Evolutionary conservation across 2,113 vertebrate species (phyloP).

Genomic region (Phrynocephalus versicolor): DNA sequence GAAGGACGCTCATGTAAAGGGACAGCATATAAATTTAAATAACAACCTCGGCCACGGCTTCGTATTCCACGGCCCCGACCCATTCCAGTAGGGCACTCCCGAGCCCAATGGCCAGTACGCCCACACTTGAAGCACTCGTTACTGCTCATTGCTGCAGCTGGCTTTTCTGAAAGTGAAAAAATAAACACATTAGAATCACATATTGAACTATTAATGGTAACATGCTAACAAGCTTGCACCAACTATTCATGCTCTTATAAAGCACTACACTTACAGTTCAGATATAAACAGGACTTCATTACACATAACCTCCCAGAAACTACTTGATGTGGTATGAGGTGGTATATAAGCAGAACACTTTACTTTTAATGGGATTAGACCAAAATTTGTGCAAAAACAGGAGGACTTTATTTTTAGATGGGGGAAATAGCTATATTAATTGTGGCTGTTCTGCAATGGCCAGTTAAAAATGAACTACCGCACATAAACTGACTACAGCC

Average conservation of each 20-base stretch:
- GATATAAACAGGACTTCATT: neutral
- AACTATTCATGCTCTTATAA: neutral
- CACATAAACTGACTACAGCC: neutral
- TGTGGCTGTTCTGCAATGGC: neutral
- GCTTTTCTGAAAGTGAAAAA: slow-evolving; percentile 49
- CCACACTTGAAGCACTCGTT: slow-evolving; percentile 98
- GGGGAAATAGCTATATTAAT: neutral
- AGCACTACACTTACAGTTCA: neutral
- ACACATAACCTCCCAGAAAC: no score
- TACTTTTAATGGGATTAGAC: neutral
- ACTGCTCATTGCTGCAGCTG: slow-evolving; percentile 89
- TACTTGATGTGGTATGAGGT: no score
- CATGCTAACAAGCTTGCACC: neutral
- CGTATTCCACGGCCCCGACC: slow-evolving; percentile 88
- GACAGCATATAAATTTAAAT: no score
- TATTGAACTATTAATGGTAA: neutral
- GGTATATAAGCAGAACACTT: no score
- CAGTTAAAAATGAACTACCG: neutral
- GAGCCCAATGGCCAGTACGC: slow-evolving; percentile 94
- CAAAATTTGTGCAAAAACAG: neutral
- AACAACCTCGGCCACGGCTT: slow-evolving; percentile 88
- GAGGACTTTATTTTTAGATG: neutral
- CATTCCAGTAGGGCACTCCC: slow-evolving; percentile 91
- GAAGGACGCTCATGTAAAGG: slow-evolving; percentile 70
- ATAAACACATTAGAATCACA: neutral